phyloP scores from a whole-genome alignment of 1,140 invertebrate species.

The Microplitis demolitor region DNA sequence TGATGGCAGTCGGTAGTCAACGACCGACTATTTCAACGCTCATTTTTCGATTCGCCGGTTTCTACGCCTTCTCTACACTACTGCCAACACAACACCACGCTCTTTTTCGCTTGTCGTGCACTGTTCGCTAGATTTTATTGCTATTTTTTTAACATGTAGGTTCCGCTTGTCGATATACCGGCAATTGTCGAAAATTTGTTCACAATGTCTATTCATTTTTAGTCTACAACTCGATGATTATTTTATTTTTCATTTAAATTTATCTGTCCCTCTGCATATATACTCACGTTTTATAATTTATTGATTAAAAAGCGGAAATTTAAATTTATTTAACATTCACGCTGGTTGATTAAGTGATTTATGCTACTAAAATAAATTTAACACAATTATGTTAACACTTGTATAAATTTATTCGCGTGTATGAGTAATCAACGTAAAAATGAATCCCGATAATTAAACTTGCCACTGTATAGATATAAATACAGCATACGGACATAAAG shows the following conservation, averaged over 20 bases:
- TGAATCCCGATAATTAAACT: conserved; percentile 12
- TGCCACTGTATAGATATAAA: neutral
- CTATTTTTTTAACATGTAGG: neutral
- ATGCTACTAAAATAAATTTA: no score
- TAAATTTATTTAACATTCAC: neutral
- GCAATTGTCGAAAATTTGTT: neutral
- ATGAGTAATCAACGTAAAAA: neutral
- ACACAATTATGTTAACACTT: no score
- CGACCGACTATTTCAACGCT: neutral
- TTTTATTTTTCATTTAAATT: no score
- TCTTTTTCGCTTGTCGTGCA: neutral
- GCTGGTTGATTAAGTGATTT: no score
- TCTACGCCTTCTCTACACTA: neutral
- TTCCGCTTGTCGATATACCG: neutral
- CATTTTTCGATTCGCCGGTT: conserved; percentile 13
- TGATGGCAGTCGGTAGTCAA: neutral
- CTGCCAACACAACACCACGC: neutral
- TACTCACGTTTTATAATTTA: no score
- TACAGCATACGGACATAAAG: no score
- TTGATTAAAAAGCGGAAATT: neutral
- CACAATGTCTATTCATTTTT: no score
- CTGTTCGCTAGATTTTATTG: neutral
- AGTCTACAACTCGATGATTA: no score
- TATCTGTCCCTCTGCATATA: no score
- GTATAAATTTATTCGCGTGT: no score